Percentiles rank a stretch among this genome's conserved stretches.
These are phyloP conservation scores for Megaustenia siamemsis DNA, from an alignment of 2,888 invertebrate species.

Conservation along the genomic window DNA sequence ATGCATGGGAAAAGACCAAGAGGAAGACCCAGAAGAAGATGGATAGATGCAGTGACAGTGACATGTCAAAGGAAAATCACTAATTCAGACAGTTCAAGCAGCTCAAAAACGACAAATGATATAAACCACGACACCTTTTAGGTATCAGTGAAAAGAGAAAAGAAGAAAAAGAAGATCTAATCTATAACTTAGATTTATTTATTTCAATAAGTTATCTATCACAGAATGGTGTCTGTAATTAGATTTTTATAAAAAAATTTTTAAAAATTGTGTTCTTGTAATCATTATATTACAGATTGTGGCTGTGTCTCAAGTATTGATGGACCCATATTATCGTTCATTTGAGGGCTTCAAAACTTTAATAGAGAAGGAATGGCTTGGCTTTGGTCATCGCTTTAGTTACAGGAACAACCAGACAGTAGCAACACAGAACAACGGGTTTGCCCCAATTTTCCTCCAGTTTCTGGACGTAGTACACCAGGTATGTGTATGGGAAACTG, in stretches of 20 bases:
- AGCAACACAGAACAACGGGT: slow-evolving; percentile 89
- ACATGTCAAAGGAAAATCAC: no score
- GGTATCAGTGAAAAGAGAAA: no score
- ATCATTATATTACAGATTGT: slow-evolving; percentile 84
- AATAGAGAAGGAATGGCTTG: slow-evolving; percentile 98
- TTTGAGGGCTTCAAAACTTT: slow-evolving; percentile 87
- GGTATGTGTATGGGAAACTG: slow-evolving; percentile 82
- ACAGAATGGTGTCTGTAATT: no score
- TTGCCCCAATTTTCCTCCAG: slow-evolving; percentile 96
- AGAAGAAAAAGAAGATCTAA: no score
- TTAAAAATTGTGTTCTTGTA: no score
- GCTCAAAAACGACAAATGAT: no score
- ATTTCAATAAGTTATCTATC: background rate
- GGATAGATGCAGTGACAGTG: no score
- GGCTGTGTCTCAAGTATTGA: slow-evolving; percentile 94
- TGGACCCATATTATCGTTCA: slow-evolving; percentile 97
- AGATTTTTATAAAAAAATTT: no score
- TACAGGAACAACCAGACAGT: slow-evolving; percentile 93
- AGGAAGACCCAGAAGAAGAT: no score
- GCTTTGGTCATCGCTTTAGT: slow-evolving; percentile 94
- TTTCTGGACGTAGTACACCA: slow-evolving; percentile 97
- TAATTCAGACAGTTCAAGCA: no score
- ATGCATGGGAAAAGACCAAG: no score
- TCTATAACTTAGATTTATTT: background rate
- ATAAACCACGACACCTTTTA: no score